A percentile compares a stretch with the other conserved stretches of the same genome.
These are phyloP conservation scores for Polypterus bichir DNA, from an alignment of 2,113 vertebrate species.

Conservation along the genomic window DNA sequence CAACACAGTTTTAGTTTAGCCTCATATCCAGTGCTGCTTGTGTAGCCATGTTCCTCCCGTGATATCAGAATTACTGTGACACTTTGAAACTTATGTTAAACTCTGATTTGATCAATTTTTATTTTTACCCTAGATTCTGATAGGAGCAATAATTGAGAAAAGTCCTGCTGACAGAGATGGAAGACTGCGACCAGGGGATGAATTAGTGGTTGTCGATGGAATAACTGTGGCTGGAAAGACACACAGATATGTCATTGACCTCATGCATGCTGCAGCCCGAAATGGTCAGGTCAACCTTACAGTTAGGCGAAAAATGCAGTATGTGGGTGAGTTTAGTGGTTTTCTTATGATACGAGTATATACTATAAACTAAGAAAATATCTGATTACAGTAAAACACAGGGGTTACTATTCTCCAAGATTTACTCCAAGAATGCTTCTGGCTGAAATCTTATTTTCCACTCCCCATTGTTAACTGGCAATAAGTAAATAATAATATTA, in stretches of 20 bases:
- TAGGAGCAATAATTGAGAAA: constrained; percentile 92
- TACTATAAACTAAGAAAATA: too few relatives aligned
- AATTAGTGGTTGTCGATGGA: constrained; percentile 85
- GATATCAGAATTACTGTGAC: neutral
- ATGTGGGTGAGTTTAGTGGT: constrained; percentile 48
- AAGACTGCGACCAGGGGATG: constrained; percentile 84
- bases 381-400: too few relatives aligned
- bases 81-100: constrained; percentile 19
- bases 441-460: too few relatives aligned
- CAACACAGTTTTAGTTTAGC: too few relatives aligned
- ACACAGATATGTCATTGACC: constrained; percentile 91
- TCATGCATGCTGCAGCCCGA: constrained; percentile 90
- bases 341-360: neutral
- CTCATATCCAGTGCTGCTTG: too few relatives aligned
- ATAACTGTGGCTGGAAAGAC: constrained; percentile 88
- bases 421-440: too few relatives aligned
- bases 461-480: too few relatives aligned
- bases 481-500: too few relatives aligned
- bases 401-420: too few relatives aligned
- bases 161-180: constrained; percentile 90
- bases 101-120: constrained; percentile 23
- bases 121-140: constrained; percentile 67
- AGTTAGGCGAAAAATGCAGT: constrained; percentile 75
- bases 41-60: neutral
- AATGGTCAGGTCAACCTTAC: constrained; percentile 89